A percentile compares a stretch with the other conserved stretches of the same genome.
phyloP scores from a whole-genome alignment of 2,113 vertebrate species.

The Butastur rufipennis region DNA sequence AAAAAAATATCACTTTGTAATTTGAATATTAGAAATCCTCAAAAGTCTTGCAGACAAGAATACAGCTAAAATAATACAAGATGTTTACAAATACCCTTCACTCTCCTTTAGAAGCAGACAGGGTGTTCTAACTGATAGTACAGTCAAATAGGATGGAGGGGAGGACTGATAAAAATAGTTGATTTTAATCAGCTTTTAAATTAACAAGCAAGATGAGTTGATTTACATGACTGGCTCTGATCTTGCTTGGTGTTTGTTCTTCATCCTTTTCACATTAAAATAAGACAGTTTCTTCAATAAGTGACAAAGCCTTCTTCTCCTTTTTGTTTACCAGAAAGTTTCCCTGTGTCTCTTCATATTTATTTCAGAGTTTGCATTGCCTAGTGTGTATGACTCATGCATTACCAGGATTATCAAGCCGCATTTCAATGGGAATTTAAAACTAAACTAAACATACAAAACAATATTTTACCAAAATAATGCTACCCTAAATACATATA shows the following conservation, averaged over 20 bases:
- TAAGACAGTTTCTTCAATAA: not conserved
- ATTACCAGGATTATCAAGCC: not conserved
- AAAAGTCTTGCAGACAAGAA: not conserved
- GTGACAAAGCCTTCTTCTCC: not conserved
- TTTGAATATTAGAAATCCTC: not conserved
- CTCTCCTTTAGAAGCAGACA: not conserved
- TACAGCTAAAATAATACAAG: not conserved
- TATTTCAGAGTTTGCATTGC: not conserved
- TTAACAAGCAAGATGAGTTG: not conserved
- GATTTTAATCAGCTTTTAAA: not conserved
- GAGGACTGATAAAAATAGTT: not conserved
- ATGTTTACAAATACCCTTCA: not conserved
- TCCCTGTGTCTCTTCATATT: not conserved
- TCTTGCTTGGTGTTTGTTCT: not conserved
- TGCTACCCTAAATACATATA: not conserved
- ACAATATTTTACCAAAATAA: not conserved
- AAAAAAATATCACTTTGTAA: not conserved
- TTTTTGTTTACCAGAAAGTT: not conserved
- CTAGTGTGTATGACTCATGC: not conserved
- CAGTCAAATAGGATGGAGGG: not conserved
- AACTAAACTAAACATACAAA: not conserved
- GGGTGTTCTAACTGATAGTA: not conserved
- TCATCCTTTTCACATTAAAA: not conserved
- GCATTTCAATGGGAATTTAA: not conserved
- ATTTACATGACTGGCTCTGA: not conserved